Evolutionary conservation across 2,797 vertebrate genomes (phyloP), one percentile per base, ranked within the genome.

Genomic region (Sylvilagus floridanus): DNA sequence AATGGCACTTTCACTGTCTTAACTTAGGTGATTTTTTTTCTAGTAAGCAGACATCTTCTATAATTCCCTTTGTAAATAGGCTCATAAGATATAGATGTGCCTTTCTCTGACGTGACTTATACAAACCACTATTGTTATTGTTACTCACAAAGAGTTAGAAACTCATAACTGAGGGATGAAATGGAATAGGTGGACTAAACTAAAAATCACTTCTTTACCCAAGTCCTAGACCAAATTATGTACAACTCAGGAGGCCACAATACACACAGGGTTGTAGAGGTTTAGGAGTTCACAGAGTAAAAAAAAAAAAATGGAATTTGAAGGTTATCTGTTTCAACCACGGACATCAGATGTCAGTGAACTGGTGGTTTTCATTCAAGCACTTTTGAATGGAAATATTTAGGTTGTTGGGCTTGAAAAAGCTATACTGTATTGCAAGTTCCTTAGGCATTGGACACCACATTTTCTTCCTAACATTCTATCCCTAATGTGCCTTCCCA

Each of bases 1-100:
- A 97, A 96, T 84, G 96, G 86, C 62, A 96, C 89, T 97, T 97
- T 92, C 95, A 91, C 87, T 95, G 92, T 97, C 94, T 97, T 85
- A 79, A 95, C 91, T 97, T 92, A 37, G 68, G 96, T 90, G 83
- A 84, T 93, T 94, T 96, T 95, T 96, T 91, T 65, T 9, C 84
- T 84, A 88, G 91, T 91, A 96, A 93, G 95, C 86, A 95, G 94
- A 85, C 88, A 93, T 84, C 89, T 95, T 94, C 96, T 96, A 68
- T 95, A 95, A 96, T 96, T 96, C 81, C 91, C 89, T 95, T 95
- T 95, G 93, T 96, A 97, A 97, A 95, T 88, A 95, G 91, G 95
- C 50, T 95, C 62, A 88, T 97, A 91, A 95, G 92, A 96, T 94
- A 95, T 22, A 96, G 90, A 91, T 90, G 68, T 35, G 57, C 73